Conservation (phyloP, 2,888 invertebrate species). For the Ornithoptera priamus region DNA sequence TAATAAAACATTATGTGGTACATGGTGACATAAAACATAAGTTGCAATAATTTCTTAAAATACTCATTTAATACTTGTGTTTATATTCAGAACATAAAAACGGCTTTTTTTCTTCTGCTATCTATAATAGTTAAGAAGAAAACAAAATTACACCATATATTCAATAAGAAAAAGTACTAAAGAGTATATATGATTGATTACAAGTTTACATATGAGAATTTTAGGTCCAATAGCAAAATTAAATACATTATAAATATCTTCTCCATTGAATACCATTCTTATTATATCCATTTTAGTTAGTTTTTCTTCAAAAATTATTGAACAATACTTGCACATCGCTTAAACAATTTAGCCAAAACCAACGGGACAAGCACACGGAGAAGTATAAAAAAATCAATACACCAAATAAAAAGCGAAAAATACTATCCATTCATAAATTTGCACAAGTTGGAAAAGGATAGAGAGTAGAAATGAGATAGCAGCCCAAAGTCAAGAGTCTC, state of each 20-base stretch:
- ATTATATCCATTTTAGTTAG: conserved; percentile 18
- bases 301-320: conserved; percentile 17
- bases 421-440: conserved; percentile 53
- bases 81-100: too few relatives aligned
- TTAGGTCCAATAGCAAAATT: neutral
- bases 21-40: too few relatives aligned
- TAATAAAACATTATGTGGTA: too few relatives aligned
- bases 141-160: too few relatives aligned
- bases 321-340: conserved; percentile 19
- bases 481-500: conserved; percentile 73
- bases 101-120: too few relatives aligned
- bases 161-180: too few relatives aligned
- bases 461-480: conserved; percentile 60
- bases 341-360: neutral
- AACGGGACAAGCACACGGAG: conserved; percentile 32
- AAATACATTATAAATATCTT: too few relatives aligned
- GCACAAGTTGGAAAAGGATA: conserved; percentile 61
- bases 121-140: too few relatives aligned
- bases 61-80: too few relatives aligned
- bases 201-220: neutral
- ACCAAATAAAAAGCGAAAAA: conserved; percentile 68
- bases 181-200: too few relatives aligned
- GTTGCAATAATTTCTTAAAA: too few relatives aligned
- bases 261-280: conserved; percentile 11
- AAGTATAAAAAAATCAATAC: conserved; percentile 71